Percentiles rank a stretch among this genome's conserved stretches.
These are phyloP conservation scores for Drosophila cracens DNA, from an alignment of 2,888 invertebrate species.

Conservation along the genomic window DNA sequence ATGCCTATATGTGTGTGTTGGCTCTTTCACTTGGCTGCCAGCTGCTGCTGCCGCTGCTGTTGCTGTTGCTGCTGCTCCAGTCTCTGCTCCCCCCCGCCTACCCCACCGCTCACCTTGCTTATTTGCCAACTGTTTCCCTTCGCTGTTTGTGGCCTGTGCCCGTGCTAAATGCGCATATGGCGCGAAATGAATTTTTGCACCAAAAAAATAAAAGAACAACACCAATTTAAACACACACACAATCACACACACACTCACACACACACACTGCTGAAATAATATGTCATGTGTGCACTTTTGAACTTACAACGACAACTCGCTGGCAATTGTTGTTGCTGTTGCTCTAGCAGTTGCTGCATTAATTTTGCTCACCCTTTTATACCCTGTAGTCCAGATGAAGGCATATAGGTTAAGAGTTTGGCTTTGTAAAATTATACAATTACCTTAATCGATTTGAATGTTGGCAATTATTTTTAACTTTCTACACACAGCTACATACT, in stretches of 20 bases:
- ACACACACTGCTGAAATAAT: constrained; percentile 47
- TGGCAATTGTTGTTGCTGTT: constrained; percentile 26
- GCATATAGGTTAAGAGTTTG: background rate
- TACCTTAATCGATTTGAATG: background rate
- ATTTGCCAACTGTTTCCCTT: constrained; percentile 5
- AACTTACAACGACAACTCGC: constrained; percentile 35
- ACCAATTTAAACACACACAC: constrained; percentile 24
- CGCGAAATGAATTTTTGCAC: constrained; percentile 73
- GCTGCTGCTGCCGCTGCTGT: constrained; percentile 26
- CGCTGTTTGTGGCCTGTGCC: constrained; percentile 57
- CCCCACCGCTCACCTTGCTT: constrained; percentile 6
- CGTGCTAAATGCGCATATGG: constrained; percentile 77
- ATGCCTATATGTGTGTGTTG: constrained; percentile 48
- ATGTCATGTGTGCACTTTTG: constrained; percentile 75
- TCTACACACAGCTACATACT: background rate
- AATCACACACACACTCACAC: constrained; percentile 9
- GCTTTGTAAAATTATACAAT: background rate
- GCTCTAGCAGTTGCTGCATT: constrained; percentile 38
- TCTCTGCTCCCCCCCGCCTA: background rate
- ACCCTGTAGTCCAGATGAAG: background rate
- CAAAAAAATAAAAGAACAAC: constrained; percentile 28
- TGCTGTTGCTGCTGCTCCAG: constrained; percentile 23
- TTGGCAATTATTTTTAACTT: background rate
- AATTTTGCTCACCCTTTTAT: constrained; percentile 15
- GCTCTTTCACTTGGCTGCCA: constrained; percentile 59